phyloP scores from a whole-genome alignment of 1,140 invertebrate genomes.

The Neodiprion virginianus region DNA sequence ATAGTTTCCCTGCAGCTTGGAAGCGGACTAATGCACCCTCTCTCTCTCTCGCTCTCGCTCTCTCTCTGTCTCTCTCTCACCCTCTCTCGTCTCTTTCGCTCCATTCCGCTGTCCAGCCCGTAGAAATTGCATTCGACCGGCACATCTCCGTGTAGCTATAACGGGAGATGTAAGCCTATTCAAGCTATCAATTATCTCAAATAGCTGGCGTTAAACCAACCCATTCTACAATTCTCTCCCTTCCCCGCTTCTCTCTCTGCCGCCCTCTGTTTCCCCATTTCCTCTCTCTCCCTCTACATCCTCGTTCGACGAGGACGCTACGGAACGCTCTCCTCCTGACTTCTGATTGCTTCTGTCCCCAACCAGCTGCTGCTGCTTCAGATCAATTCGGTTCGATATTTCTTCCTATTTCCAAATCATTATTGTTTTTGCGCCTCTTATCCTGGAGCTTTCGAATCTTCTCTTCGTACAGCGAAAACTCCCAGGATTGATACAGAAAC shows the following conservation, averaged over 20 bases:
- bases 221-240: constrained; percentile 40
- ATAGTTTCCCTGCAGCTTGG: neutral
- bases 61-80: constrained; percentile 16
- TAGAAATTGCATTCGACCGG: neutral
- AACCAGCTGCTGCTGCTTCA: constrained; percentile 35
- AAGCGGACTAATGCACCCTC: neutral
- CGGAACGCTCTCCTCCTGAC: constrained; percentile 34
- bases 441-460: too few species aligned
- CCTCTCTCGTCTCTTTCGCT: constrained; percentile 17
- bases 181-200: constrained; percentile 51
- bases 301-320: neutral
- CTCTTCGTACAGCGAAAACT: too few species aligned
- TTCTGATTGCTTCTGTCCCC: constrained; percentile 52
- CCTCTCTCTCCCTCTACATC: constrained; percentile 12
- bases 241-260: constrained; percentile 11
- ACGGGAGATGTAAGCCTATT: constrained; percentile 36
- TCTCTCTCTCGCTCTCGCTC: neutral
- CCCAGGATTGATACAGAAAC: too few species aligned
- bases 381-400: constrained; percentile 49
- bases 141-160: constrained; percentile 15
- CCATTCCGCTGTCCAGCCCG: neutral
- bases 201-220: constrained; percentile 48
- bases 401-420: constrained; percentile 39
- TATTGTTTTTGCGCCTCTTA: too few species aligned
- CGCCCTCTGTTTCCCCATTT: neutral